Conservation (phyloP, 1,140 invertebrate species). For the Steinernema feltiae region DNA sequence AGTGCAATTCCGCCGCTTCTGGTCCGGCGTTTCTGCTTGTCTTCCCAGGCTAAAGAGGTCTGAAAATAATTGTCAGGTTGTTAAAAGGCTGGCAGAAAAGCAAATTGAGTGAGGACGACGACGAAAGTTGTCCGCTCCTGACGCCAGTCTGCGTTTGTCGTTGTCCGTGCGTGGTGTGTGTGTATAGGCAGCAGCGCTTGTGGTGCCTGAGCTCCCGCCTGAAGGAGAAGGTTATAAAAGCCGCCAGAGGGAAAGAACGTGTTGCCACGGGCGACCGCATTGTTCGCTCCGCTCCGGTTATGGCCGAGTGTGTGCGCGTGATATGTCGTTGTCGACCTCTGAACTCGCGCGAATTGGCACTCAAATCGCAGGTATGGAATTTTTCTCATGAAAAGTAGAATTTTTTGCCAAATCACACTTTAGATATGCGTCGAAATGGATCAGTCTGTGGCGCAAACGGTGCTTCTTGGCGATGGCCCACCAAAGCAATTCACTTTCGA, state of each 20-base stretch:
- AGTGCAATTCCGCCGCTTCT: background rate
- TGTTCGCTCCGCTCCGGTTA: conserved; percentile 21
- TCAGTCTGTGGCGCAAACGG: conserved; percentile 62
- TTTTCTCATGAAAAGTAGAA: too few relatives aligned
- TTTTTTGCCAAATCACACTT: too few relatives aligned
- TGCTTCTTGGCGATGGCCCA: conserved; percentile 63
- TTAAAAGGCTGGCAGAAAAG: background rate
- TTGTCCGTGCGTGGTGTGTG: background rate
- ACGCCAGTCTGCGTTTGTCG: background rate
- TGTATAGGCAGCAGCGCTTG: conserved; percentile 1
- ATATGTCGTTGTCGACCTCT: conserved; percentile 84
- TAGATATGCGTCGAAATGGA: conserved; percentile 73
- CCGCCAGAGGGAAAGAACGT: background rate
- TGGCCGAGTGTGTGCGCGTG: conserved; percentile 77
- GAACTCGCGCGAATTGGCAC: conserved; percentile 69
- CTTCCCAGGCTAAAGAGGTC: background rate
- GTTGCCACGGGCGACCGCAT: conserved; percentile 14
- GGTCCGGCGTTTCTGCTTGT: too few relatives aligned
- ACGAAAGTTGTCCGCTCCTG: background rate
- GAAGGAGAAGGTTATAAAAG: background rate
- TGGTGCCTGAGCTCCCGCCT: background rate
- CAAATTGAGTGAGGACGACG: too few relatives aligned
- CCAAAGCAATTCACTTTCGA: conserved; percentile 74
- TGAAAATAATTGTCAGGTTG: conserved; percentile 1
- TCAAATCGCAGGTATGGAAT: conserved; percentile 70